These are phyloP conservation scores for Poeciliopsis gracilis DNA, from an alignment of 2,797 vertebrate genomes.

Conservation along the genomic window DNA sequence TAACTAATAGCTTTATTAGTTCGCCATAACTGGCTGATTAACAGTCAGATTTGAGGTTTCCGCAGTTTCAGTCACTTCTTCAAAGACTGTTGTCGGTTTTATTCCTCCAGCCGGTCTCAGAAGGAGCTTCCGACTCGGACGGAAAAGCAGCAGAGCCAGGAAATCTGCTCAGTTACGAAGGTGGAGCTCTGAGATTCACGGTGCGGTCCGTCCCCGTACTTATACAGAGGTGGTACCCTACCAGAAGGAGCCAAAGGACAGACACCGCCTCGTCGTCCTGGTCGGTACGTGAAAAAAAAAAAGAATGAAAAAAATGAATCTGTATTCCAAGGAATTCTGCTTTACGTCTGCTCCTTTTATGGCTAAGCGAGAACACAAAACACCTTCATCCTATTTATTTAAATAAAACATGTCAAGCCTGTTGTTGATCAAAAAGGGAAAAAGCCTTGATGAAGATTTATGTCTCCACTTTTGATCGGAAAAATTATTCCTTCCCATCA, in stretches of 20 bases:
- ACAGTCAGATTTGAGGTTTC: not conserved
- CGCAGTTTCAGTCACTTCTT: not conserved
- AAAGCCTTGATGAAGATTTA: slow-evolving; percentile 68
- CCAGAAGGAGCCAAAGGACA: slow-evolving; percentile 79
- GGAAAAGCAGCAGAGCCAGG: slow-evolving; percentile 85
- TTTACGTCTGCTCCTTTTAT: not conserved
- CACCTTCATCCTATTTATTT: slow-evolving; percentile 18
- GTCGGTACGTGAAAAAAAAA: slow-evolving; percentile 82
- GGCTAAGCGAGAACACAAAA: slow-evolving; percentile 18
- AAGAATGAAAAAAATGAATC: not conserved
- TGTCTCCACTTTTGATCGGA: slow-evolving; percentile 46
- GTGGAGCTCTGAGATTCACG: slow-evolving; percentile 77
- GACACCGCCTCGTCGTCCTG: slow-evolving; percentile 87
- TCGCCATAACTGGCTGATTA: not conserved
- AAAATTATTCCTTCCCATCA: slow-evolving; percentile 64
- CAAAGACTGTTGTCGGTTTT: not conserved
- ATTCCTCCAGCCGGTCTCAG: slow-evolving; percentile 86
- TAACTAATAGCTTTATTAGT: too few species aligned
- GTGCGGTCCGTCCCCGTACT: slow-evolving; percentile 80
- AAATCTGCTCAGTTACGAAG: slow-evolving; percentile 83
- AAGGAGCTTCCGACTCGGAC: slow-evolving; percentile 93
- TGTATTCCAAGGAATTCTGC: slow-evolving; percentile 2
- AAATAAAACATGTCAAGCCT: slow-evolving; percentile 37
- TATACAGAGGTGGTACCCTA: slow-evolving; percentile 90
- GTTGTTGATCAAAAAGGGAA: slow-evolving; percentile 58